These are phyloP conservation scores for Zaprionus ornatus DNA, from an alignment of 1,140 invertebrate genomes.

Conservation along the genomic window DNA sequence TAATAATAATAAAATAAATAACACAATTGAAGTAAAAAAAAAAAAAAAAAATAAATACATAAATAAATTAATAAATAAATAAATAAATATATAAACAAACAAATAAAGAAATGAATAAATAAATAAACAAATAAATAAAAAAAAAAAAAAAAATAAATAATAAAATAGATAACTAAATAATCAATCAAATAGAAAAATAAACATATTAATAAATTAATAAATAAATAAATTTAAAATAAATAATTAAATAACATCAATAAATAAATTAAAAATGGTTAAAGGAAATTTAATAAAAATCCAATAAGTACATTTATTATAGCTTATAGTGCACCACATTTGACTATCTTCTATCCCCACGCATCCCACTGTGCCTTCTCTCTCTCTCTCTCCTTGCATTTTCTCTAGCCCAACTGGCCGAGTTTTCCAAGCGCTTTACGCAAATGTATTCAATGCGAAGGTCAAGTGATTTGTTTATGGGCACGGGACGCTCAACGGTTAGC, in stretches of 20 bases:
- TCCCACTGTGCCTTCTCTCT: constrained; percentile 21
- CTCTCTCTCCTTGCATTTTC: constrained; percentile 24
- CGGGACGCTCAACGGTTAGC: constrained; percentile 62
- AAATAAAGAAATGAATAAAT: too few species aligned
- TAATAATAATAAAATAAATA: too few species aligned
- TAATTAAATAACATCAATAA: too few species aligned
- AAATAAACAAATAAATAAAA: too few species aligned
- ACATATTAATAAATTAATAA: too few species aligned
- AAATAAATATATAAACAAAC: neutral
- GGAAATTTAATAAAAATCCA: neutral
- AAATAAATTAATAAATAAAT: neutral
- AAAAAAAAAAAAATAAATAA: too few species aligned
- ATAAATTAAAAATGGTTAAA: neutral
- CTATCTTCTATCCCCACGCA: neutral
- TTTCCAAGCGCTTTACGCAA: constrained; percentile 43
- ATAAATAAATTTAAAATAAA: too few species aligned
- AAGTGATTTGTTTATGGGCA: constrained; percentile 70
- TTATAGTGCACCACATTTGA: too few species aligned
- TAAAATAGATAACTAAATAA: too few species aligned
- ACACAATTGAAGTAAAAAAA: too few species aligned
- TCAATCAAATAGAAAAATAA: too few species aligned
- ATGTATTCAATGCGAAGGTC: constrained; percentile 63
- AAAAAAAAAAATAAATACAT: neutral
- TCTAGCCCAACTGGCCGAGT: constrained; percentile 32
- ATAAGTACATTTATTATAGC: neutral